phyloP scores from a whole-genome alignment of 1,140 invertebrate genomes.

The Penaeus indicus region DNA sequence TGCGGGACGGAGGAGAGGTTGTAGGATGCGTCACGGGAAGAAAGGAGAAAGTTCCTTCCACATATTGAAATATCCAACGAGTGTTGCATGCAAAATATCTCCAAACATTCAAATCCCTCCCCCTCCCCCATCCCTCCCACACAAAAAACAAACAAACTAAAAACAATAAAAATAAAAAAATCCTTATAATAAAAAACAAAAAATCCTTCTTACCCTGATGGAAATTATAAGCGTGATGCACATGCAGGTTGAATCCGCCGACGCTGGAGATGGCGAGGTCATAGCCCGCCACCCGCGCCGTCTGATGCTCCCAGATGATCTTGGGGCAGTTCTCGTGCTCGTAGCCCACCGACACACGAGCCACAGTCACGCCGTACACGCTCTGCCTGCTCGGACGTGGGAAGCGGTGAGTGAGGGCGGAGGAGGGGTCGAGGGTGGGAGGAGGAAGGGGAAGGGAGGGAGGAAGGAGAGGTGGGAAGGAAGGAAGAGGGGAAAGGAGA shows the following conservation, averaged over 20 bases:
- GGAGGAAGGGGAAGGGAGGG: too few species aligned
- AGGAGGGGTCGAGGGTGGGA: too few species aligned
- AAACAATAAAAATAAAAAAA: neutral
- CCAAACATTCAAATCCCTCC: too few species aligned
- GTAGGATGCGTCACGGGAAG: neutral
- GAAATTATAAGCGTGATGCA: slow-evolving; percentile 97
- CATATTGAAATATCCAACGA: neutral
- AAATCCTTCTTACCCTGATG: slow-evolving; percentile 82
- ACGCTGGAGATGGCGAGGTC: slow-evolving; percentile 96
- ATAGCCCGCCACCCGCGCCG: slow-evolving; percentile 92
- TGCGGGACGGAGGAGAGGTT: slow-evolving; percentile 68
- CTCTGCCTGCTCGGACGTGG: slow-evolving; percentile 77
- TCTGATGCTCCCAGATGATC: slow-evolving; percentile 95
- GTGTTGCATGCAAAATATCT: too few species aligned
- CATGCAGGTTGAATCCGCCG: slow-evolving; percentile 96
- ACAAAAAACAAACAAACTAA: too few species aligned
- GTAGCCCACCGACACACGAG: slow-evolving; percentile 94
- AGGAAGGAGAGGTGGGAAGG: too few species aligned
- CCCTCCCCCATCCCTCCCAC: too few species aligned
- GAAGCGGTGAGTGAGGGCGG: neutral
- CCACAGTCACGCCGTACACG: slow-evolving; percentile 91
- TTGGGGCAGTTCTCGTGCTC: slow-evolving; percentile 90
- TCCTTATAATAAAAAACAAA: neutral
- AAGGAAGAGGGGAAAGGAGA: too few species aligned
- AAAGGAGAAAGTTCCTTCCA: neutral